phyloP scores from a whole-genome alignment of 2,888 invertebrate species.

The Sinhomidia bicolor region DNA sequence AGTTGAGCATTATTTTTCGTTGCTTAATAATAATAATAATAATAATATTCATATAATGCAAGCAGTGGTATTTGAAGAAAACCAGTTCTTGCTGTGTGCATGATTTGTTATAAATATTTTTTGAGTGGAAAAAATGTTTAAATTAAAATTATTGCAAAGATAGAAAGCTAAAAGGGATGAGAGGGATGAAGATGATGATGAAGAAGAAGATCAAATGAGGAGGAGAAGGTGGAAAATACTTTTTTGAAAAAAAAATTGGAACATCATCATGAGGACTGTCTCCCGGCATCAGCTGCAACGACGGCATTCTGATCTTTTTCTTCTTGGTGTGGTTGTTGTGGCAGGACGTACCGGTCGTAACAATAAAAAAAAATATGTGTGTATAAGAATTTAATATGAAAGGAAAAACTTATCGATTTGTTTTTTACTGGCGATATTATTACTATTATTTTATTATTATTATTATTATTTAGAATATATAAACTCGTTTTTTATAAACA shows the following conservation, averaged over 20 bases:
- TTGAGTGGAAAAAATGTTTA: conserved; percentile 32
- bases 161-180: background rate
- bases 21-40: background rate
- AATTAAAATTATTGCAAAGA: conserved; percentile 38
- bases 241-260: conserved; percentile 47
- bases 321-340: conserved; percentile 16
- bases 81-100: conserved; percentile 31
- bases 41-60: background rate
- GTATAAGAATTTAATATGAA: background rate
- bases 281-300: conserved; percentile 55
- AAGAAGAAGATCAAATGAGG: background rate
- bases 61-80: conserved; percentile 15
- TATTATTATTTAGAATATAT: conserved; percentile 16
- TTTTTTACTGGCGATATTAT: conserved; percentile 25
- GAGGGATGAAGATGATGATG: background rate
- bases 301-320: too few relatives aligned
- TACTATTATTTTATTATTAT: conserved; percentile 13
- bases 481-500: conserved; percentile 43
- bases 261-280: conserved; percentile 56
- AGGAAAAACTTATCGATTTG: conserved; percentile 37
- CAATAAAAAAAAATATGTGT: conserved; percentile 4
- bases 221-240: conserved; percentile 5
- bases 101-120: conserved; percentile 10
- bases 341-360: conserved; percentile 28
- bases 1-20: background rate